Evolutionary conservation across 2,888 invertebrate genomes (phyloP).

Genomic region (Timandra comae): DNA sequence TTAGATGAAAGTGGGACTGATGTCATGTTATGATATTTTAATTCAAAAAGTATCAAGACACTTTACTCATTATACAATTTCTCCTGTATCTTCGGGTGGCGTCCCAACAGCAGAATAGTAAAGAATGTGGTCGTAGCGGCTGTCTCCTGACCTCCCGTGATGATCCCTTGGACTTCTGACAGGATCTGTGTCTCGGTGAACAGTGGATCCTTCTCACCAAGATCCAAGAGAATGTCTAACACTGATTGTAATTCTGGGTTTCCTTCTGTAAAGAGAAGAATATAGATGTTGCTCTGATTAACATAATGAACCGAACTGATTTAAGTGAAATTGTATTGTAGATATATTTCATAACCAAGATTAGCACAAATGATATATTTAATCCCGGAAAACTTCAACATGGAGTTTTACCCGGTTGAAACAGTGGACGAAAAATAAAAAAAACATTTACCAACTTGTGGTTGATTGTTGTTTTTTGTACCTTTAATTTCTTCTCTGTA

Average conservation of each 20-base stretch:
- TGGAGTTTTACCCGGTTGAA: too few relatives aligned
- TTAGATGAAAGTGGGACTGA: too few relatives aligned
- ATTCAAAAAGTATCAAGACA: too few relatives aligned
- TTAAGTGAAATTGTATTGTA: too few relatives aligned
- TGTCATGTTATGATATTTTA: too few relatives aligned
- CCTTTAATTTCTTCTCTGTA: constrained; percentile 28
- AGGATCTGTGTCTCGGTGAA: constrained; percentile 68
- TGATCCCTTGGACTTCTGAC: constrained; percentile 76
- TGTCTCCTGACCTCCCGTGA: constrained; percentile 75
- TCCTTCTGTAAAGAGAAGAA: too few relatives aligned
- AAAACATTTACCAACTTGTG: neutral
- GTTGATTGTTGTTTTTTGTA: constrained; percentile 14
- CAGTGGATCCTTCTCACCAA: constrained; percentile 48
- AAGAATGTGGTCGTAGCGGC: constrained; percentile 54
- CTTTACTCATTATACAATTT: constrained; percentile 52
- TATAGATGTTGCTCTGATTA: too few relatives aligned
- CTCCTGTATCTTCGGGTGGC: constrained; percentile 47
- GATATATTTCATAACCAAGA: too few relatives aligned
- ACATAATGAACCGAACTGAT: too few relatives aligned
- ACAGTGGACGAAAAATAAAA: too few relatives aligned
- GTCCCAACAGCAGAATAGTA: constrained; percentile 52
- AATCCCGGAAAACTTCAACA: too few relatives aligned
- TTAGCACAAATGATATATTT: neutral
- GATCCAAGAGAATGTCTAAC: constrained; percentile 70
- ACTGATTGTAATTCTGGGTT: constrained; percentile 54